Evolutionary conservation across 2,888 invertebrate genomes (phyloP).

Genomic region (Melanophora roralis): DNA sequence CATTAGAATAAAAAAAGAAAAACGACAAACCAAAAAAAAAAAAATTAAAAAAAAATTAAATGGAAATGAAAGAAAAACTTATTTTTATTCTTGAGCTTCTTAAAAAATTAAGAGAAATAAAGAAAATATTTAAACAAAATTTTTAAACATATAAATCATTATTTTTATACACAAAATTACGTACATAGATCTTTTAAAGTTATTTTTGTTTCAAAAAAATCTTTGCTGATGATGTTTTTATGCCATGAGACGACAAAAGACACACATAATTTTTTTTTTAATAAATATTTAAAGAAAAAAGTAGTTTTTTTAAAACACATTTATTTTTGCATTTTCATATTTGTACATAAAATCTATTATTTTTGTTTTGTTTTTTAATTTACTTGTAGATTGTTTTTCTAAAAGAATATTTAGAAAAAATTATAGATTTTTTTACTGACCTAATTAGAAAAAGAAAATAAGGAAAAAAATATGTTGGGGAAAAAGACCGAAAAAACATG

Average conservation of each 20-base stretch:
- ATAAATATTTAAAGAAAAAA: background rate
- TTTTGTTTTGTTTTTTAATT: background rate
- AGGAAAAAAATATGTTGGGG: constrained; percentile 1
- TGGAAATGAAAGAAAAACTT: constrained; percentile 38
- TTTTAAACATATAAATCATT: background rate
- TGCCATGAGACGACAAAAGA: constrained; percentile 54
- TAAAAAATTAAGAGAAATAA: constrained; percentile 36
- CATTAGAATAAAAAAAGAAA: constrained; percentile 18
- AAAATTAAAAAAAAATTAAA: background rate
- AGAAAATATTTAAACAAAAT: constrained; percentile 1
- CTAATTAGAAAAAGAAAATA: background rate
- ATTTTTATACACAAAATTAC: background rate
- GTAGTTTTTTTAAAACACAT: constrained; percentile 33
- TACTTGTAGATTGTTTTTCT: background rate
- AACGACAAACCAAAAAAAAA: background rate
- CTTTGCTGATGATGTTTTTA: constrained; percentile 6
- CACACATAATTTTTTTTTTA: constrained; percentile 20
- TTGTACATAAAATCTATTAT: too few relatives aligned
- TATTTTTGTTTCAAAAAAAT: constrained; percentile 13
- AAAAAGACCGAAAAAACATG: background rate
- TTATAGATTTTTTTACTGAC: background rate
- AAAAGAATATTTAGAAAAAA: too few relatives aligned
- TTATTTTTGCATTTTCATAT: constrained; percentile 24
- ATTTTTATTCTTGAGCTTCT: constrained; percentile 59
- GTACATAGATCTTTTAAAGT: constrained; percentile 14